Evolutionary conservation across 2,113 vertebrate genomes (phyloP).

Genomic region (Microcebus lehilahytsara): DNA sequence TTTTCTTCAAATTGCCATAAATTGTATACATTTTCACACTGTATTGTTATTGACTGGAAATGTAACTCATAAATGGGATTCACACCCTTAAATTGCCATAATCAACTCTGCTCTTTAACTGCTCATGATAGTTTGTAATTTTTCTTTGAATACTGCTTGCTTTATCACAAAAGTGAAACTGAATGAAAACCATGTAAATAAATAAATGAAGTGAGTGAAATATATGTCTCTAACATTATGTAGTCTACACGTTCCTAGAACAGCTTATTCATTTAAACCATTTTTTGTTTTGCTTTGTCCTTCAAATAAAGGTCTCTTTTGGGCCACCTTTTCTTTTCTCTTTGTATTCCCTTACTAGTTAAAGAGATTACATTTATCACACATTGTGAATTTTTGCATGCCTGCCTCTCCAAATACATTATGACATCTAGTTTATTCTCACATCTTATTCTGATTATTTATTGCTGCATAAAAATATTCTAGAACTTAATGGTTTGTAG

Average conservation of each 20-base stretch:
- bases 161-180: constrained; percentile 36
- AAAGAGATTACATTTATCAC: not conserved
- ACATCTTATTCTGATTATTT: not conserved
- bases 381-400: not conserved
- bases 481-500: not conserved
- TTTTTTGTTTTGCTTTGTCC: not conserved
- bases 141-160: constrained; percentile 29
- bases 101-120: not conserved
- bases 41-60: constrained; percentile 43
- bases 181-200: constrained; percentile 30
- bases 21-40: not conserved
- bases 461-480: not conserved
- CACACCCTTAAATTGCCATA: constrained; percentile 1
- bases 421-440: not conserved
- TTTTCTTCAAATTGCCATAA: constrained; percentile 41
- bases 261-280: not conserved
- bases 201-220: constrained; percentile 15
- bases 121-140: not conserved
- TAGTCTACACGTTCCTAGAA: constrained; percentile 1
- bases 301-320: not conserved
- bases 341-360: not conserved
- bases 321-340: not conserved
- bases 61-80: constrained; percentile 45
- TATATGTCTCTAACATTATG: not conserved
- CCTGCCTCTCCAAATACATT: not conserved